Conservation (phyloP, 2,888 invertebrate genomes). For the Maniola hyperantus region DNA sequence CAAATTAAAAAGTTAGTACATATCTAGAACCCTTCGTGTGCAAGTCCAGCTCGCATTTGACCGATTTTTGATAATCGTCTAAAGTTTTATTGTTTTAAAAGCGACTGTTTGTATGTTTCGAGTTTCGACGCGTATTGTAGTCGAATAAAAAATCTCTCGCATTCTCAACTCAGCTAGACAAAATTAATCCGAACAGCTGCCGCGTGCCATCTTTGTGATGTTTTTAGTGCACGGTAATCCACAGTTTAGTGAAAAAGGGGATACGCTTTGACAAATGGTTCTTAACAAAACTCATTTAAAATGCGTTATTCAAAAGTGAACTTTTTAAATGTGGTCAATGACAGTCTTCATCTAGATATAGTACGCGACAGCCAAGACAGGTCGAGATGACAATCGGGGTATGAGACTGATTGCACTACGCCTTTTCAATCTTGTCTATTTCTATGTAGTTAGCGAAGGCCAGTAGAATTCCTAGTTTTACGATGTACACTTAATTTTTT, state of each 20-base stretch:
- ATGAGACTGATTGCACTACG: no score
- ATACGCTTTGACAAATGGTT: conserved; percentile 35
- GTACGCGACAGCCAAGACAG: no score
- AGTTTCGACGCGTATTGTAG: conserved; percentile 49
- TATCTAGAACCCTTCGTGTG: no score
- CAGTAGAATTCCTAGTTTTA: background rate
- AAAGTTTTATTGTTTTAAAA: conserved; percentile 14
- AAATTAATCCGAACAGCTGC: conserved; percentile 70
- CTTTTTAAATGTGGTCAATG: conserved; percentile 16
- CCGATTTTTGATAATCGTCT: no score
- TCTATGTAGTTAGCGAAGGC: background rate
- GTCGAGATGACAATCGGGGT: no score
- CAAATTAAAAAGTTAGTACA: no score
- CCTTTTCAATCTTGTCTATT: conserved; percentile 1
- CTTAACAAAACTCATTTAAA: conserved; percentile 32
- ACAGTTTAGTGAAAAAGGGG: conserved; percentile 33
- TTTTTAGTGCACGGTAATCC: conserved; percentile 34
- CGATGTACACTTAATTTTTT: background rate
- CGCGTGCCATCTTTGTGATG: conserved; percentile 44
- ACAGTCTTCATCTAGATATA: conserved; percentile 5
- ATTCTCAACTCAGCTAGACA: conserved; percentile 58
- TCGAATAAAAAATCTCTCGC: conserved; percentile 46
- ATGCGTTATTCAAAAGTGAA: conserved; percentile 18
- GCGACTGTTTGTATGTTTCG: conserved; percentile 25
- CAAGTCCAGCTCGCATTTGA: no score